Percentiles rank a stretch among this genome's conserved stretches.
Evolutionary conservation across 2,113 vertebrate species (phyloP).

Genomic region (Edolisoma coerulescens): DNA sequence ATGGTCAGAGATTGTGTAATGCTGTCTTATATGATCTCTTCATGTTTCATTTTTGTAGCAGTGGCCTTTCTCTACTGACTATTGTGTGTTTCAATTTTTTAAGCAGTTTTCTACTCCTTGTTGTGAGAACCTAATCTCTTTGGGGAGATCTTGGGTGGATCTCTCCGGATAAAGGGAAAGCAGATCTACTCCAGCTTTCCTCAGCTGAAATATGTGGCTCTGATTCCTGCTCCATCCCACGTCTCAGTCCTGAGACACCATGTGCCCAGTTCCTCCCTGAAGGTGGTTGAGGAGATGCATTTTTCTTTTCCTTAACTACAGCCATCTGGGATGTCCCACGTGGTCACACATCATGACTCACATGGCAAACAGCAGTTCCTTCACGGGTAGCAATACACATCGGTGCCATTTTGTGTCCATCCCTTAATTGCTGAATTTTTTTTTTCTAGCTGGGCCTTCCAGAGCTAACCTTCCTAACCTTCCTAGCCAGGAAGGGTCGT

Average conservation of each 20-base stretch:
- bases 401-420: background rate
- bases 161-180: background rate
- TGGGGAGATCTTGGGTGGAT: background rate
- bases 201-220: background rate
- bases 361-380: background rate
- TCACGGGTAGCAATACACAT: background rate
- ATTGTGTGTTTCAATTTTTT: background rate
- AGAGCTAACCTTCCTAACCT: background rate
- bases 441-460: background rate
- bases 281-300: background rate
- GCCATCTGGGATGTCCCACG: background rate
- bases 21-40: background rate
- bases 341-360: background rate
- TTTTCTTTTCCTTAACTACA: background rate
- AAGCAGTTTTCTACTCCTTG: background rate
- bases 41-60: background rate
- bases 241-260: background rate
- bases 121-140: background rate
- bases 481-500: background rate
- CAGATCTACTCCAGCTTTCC: background rate
- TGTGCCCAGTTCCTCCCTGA: background rate
- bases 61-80: background rate
- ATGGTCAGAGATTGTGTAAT: background rate
- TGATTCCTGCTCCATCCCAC: background rate
- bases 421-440: background rate